phyloP scores from a whole-genome alignment of 2,113 vertebrate species.

The Neotragus moschatus region DNA sequence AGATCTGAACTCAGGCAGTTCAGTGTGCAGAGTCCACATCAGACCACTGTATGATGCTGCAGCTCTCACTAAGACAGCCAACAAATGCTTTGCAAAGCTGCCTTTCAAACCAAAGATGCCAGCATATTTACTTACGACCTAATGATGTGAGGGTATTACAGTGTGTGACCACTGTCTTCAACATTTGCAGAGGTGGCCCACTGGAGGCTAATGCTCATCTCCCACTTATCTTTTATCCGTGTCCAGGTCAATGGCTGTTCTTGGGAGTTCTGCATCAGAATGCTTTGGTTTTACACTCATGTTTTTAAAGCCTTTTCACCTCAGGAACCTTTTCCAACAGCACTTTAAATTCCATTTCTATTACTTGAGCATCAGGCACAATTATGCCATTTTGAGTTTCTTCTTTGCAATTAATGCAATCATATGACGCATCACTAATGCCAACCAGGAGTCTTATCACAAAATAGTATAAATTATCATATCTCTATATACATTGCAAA shows the following conservation, averaged over 20 bases:
- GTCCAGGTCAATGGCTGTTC: neutral
- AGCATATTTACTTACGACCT: neutral
- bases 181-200: neutral
- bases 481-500: conserved; percentile 73
- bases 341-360: conserved; percentile 73
- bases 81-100: neutral
- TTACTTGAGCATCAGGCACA: conserved; percentile 70
- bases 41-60: neutral
- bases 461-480: conserved; percentile 73
- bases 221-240: neutral
- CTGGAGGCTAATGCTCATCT: fast-evolving
- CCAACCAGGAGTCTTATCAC: conserved; percentile 65
- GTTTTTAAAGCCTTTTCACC: conserved; percentile 60
- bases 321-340: conserved; percentile 58
- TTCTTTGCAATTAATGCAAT: conserved; percentile 73
- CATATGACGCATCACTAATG: conserved; percentile 70
- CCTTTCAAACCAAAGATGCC: neutral
- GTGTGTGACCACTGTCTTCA: too few relatives aligned
- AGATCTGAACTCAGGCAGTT: neutral
- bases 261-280: neutral
- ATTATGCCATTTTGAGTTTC: conserved; percentile 69
- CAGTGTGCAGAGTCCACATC: neutral
- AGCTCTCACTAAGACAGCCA: neutral
- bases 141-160: neutral
- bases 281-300: conserved; percentile 29